Percentiles rank a stretch among this genome's conserved stretches.
Evolutionary conservation across 2,797 vertebrate genomes (phyloP).

Genomic region (Alcedo atthis): DNA sequence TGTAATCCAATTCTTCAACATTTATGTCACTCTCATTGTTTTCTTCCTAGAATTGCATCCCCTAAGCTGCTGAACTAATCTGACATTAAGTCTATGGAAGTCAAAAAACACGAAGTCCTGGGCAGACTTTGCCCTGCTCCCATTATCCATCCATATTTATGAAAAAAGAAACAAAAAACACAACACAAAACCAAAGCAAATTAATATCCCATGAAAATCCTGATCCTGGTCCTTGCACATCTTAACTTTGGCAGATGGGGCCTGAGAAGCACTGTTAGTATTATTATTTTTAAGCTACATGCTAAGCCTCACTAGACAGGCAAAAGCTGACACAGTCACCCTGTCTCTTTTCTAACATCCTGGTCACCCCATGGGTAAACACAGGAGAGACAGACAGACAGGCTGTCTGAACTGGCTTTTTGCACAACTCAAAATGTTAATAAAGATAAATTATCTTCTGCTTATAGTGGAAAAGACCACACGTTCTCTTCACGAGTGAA

Average conservation of each 20-base stretch:
- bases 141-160: neutral
- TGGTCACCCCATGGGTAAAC: neutral
- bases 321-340: neutral
- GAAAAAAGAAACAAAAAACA: neutral
- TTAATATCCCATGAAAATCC: neutral
- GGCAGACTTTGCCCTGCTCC: neutral
- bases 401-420: neutral
- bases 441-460: neutral
- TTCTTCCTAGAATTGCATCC: constrained; percentile 45
- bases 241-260: neutral
- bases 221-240: neutral
- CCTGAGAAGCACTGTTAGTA: neutral
- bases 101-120: neutral
- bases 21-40: constrained; percentile 42
- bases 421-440: neutral
- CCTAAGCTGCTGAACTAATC: constrained; percentile 45
- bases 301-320: neutral
- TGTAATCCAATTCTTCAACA: constrained; percentile 48
- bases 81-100: neutral
- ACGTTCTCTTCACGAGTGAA: neutral
- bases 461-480: neutral
- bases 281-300: neutral
- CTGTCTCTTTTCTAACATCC: neutral
- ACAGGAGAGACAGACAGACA: neutral
- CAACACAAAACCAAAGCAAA: neutral